Conservation (phyloP, 1,140 invertebrate genomes). For the Leptinotarsa defecta region DNA sequence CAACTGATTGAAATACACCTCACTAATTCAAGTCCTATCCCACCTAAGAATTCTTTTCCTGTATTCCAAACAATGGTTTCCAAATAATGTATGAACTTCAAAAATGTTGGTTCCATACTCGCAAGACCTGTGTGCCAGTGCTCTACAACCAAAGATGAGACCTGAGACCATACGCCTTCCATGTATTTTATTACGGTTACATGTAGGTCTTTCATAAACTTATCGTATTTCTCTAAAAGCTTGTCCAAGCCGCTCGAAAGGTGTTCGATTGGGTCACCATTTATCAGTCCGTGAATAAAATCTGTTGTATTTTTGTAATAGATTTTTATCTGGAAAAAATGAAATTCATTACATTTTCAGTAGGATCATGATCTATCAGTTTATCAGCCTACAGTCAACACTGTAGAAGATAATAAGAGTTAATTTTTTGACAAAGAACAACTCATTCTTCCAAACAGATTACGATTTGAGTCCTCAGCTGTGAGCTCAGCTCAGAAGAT, state of each 20-base stretch:
- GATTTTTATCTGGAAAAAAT: slow-evolving; percentile 61
- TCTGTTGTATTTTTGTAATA: slow-evolving; percentile 72
- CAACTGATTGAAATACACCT: background rate
- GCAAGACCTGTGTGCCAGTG: slow-evolving; percentile 74
- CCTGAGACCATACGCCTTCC: slow-evolving; percentile 71
- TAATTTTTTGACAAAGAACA: too few species aligned
- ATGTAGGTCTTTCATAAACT: slow-evolving; percentile 76
- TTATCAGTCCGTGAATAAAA: slow-evolving; percentile 68
- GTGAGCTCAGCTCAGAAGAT: too few species aligned
- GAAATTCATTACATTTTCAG: background rate
- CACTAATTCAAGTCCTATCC: slow-evolving; percentile 16
- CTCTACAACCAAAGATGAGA: slow-evolving; percentile 62
- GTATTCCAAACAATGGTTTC: slow-evolving; percentile 75
- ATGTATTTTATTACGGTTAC: slow-evolving; percentile 76
- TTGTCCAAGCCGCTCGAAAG: slow-evolving; percentile 70
- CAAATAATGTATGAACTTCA: slow-evolving; percentile 73
- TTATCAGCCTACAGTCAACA: too few species aligned
- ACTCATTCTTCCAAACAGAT: too few species aligned
- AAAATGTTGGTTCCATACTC: slow-evolving; percentile 75
- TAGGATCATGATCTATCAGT: too few species aligned
- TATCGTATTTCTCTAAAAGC: slow-evolving; percentile 75
- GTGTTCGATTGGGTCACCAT: slow-evolving; percentile 73
- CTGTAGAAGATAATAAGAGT: too few species aligned
- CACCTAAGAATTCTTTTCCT: slow-evolving; percentile 68
- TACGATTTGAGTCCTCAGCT: too few species aligned